Evolutionary conservation across 2,888 invertebrate species (phyloP), one percentile per base, ranked within the genome.

Genomic region (Psococerastis gibbosa): DNA sequence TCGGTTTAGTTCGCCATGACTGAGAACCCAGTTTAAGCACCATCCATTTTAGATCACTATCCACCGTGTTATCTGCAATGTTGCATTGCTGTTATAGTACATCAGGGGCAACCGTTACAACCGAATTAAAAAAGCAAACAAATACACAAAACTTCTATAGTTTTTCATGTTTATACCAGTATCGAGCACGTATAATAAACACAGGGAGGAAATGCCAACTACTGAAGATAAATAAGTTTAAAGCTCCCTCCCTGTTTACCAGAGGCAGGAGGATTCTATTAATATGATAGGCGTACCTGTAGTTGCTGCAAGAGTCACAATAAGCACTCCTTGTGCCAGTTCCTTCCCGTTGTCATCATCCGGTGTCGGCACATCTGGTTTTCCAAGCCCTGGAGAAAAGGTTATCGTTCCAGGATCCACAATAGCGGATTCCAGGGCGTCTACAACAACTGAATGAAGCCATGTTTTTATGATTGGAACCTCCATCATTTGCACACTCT

Each of bases 361-460:
- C n/a, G 48, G 49, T 38, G 52, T 57, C 3, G 61, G 60, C 6
- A 57, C 58, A 0, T 60, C 58, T 43, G 57, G 50, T 41, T 59
- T 59, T 15, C 52, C 54, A 2, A 58, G 54, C 43, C 56, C 52
- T 5, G 60, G 51, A 32, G 58, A 53, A 44, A 63, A 46, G 43
- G 61, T 59, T 32, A 62, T 46, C 35, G 60, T 57, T n/a, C 62
- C 60, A 3, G 63, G 61, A 50, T 65, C 65, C 11, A 66, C 65
- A 45, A 66, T 53, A 48, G 63, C 60, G 22, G 56, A 58, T 17
- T 59, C 59, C 22, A 66, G 51, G 17, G 65, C 65, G 46, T 69
- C 68, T 55, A 65, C 63, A 17, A 69, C 65, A 38, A 68, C 60
- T 4, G 63, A 61, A 50, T 69, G 66, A 45, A 69, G 62, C 69